These are phyloP conservation scores for Leptinotarsa texana DNA, from an alignment of 1,140 invertebrate species.

Conservation along the genomic window DNA sequence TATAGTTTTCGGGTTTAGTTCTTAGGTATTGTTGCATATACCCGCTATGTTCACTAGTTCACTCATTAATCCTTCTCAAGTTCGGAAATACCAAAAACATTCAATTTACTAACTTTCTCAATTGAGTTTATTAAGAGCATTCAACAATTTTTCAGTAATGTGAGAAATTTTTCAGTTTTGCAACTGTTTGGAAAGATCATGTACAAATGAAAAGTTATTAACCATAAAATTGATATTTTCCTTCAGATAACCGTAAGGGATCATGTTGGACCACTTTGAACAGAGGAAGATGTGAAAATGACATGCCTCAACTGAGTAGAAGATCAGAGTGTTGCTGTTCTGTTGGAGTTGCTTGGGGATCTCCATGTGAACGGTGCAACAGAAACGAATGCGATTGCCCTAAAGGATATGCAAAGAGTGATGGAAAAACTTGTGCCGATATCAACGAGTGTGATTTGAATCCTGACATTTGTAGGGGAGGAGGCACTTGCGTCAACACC, in stretches of 20 bases:
- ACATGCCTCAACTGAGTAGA: constrained; percentile 70
- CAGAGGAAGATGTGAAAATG: constrained; percentile 81
- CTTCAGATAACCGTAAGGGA: constrained; percentile 78
- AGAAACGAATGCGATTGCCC: constrained; percentile 69
- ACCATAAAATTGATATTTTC: background rate
- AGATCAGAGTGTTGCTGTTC: constrained; percentile 87
- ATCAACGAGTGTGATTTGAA: constrained; percentile 73
- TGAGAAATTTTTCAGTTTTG: too few relatives aligned
- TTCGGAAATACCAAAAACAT: too few relatives aligned
- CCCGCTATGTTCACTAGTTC: too few relatives aligned
- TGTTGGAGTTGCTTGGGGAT: constrained; percentile 89
- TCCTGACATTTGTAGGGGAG: constrained; percentile 73
- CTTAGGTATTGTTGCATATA: too few relatives aligned
- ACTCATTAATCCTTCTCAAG: too few relatives aligned
- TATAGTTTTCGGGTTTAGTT: too few relatives aligned
- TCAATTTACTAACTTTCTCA: too few relatives aligned
- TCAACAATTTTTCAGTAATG: too few relatives aligned
- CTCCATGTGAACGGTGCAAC: constrained; percentile 80
- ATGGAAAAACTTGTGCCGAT: constrained; percentile 76
- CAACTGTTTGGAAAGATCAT: too few relatives aligned
- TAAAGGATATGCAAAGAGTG: constrained; percentile 76
- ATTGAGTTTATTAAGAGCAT: too few relatives aligned
- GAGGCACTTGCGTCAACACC: constrained; percentile 71
- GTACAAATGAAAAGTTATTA: too few relatives aligned
- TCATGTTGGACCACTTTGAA: constrained; percentile 85